Evolutionary conservation across 2,113 vertebrate genomes (phyloP), one percentile per base, ranked within the genome.

Genomic region (Cryptotis parvus): DNA sequence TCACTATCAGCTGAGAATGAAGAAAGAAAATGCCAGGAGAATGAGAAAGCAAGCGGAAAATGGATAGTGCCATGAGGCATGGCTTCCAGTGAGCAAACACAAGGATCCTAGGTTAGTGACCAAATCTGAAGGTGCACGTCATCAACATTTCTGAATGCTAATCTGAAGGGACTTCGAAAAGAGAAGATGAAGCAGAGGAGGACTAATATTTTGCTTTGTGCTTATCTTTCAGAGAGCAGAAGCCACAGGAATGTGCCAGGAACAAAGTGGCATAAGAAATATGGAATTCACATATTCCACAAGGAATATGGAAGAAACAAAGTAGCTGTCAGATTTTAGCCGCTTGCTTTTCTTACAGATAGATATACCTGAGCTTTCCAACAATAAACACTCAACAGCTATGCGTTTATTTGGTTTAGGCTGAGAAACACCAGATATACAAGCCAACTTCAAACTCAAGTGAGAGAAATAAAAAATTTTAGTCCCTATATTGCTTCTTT

Each of bases 401-500:
- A 52, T 43, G 55, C 66, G n/a, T 29, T 31, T 31, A 31, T 41
- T 66, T 45, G 27, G n/a, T 49, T 68, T 45, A 45, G 83, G 12
- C 2, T 35, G 4, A 75, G 63, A 80, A 87, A 43, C 27, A 58
- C 16, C 45, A 55, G 35, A 74, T 0, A 58, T n/a, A 84, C 43
- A 45, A 77, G 55, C 35, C 84, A 33, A 85, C 29, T 84, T 22
- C 35, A 76, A 33, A 29, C 82, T 29, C 49, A 52, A 20, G 31
- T 55, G 73, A 89, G 7, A 5, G 26, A 92, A 87, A 86, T 41
- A 66, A 39, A 33, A n/a, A n/a, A n/a, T n/a, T n/a, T n/a, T n/a
- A n/a, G n/a, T 33, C 63, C 77, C 77, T 83, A 4, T 27, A 41
- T 1, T 72, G 35, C 26, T 79, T 68, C 65, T 81, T 41, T 75